Evolutionary conservation across 2,797 vertebrate genomes (phyloP).

Genomic region (Threskiornis aethiopicus): DNA sequence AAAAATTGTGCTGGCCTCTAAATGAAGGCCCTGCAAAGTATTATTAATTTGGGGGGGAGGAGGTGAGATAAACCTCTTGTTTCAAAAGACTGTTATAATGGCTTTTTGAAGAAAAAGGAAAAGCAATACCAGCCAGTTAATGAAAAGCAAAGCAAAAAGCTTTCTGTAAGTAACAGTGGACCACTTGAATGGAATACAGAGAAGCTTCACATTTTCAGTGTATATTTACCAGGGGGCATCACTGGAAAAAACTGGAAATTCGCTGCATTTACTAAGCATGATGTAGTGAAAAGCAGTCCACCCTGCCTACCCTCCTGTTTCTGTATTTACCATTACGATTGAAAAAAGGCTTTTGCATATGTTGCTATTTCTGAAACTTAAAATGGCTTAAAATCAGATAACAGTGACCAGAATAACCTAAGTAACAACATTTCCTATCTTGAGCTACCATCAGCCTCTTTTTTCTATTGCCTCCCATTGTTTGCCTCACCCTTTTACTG

Average conservation of each 20-base stretch:
- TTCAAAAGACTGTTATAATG: not conserved
- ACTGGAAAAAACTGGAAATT: not conserved
- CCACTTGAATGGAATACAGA: not conserved
- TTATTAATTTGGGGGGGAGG: not conserved
- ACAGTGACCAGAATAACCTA: not conserved
- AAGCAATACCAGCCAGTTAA: not conserved
- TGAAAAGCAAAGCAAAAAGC: not conserved
- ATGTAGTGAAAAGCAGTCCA: not conserved
- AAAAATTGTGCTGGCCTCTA: not conserved
- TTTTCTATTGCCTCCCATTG: not conserved
- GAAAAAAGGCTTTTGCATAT: not conserved
- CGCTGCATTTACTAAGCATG: not conserved
- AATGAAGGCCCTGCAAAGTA: not conserved
- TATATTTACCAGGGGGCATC: not conserved
- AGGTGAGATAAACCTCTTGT: not conserved
- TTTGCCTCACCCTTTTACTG: not conserved
- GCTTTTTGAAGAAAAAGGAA: not conserved
- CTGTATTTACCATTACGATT: not conserved
- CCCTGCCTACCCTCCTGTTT: not conserved
- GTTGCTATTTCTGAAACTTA: not conserved
- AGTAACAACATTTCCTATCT: not conserved
- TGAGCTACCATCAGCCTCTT: not conserved
- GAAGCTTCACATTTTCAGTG: not conserved
- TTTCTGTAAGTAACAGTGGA: not conserved
- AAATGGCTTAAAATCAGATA: conserved; percentile 26